phyloP scores from a whole-genome alignment of 2,888 invertebrate species.

The Leptinotarsa juncta region DNA sequence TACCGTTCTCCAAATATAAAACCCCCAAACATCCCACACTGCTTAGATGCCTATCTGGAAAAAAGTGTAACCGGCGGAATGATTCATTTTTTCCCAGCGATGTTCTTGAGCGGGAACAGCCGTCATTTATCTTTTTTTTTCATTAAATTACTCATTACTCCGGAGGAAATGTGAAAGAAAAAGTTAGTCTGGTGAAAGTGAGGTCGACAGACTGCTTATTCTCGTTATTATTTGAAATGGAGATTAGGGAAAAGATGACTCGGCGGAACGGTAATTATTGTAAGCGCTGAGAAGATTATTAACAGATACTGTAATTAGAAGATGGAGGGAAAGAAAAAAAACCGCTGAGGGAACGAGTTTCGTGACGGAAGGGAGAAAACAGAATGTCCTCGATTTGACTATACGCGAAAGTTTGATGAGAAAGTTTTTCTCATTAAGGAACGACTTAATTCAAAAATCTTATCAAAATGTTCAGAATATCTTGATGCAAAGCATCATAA shows the following conservation, averaged over 20 bases:
- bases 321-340: conserved; percentile 1
- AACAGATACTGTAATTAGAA: conserved; percentile 14
- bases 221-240: conserved; percentile 3
- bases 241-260: conserved; percentile 15
- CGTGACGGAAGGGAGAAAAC: neutral
- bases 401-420: neutral
- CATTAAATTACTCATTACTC: conserved; percentile 8
- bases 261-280: conserved; percentile 13
- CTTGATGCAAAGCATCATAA: no score
- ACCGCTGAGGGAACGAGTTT: neutral
- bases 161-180: conserved; percentile 5
- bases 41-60: neutral
- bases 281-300: conserved; percentile 12
- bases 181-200: conserved; percentile 20
- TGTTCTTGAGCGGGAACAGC: conserved; percentile 8
- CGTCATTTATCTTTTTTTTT: conserved; percentile 15
- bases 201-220: conserved; percentile 26
- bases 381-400: neutral
- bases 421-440: neutral
- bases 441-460: no score
- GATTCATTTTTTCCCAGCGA: neutral
- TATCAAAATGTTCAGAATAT: no score
- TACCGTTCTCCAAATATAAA: neutral
- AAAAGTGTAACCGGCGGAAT: conserved; percentile 6
- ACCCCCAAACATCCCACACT: neutral